Evolutionary conservation across 1,140 invertebrate species (phyloP).

Genomic region (Trinorchestia longiramus): DNA sequence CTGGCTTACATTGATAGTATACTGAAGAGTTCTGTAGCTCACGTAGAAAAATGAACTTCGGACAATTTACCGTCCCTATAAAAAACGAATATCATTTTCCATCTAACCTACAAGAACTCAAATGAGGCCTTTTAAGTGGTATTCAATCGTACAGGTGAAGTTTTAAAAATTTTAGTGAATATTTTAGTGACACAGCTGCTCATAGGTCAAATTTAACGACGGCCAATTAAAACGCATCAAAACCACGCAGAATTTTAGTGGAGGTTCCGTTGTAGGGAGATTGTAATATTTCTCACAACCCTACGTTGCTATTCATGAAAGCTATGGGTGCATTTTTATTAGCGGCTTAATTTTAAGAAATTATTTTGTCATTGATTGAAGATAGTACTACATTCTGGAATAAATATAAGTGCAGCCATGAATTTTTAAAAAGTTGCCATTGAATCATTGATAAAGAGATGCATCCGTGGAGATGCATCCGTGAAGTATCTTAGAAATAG

Average conservation of each 20-base stretch:
- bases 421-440: too few relatives aligned
- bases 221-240: neutral
- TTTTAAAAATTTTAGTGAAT: neutral
- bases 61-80: neutral
- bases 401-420: too few relatives aligned
- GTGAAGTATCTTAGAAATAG: neutral
- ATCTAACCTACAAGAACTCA: neutral
- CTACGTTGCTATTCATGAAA: neutral
- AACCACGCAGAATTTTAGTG: neutral
- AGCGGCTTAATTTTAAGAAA: neutral
- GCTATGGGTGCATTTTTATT: neutral
- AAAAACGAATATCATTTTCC: neutral
- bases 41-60: neutral
- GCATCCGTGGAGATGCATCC: too few relatives aligned
- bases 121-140: neutral
- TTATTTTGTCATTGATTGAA: neutral
- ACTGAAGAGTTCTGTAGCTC: neutral
- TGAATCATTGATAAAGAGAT: too few relatives aligned
- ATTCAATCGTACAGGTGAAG: neutral
- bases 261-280: neutral
- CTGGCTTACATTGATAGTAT: neutral
- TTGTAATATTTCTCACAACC: neutral
- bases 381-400: too few relatives aligned
- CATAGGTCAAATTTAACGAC: neutral
- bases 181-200: neutral